A percentile compares a stretch with the other conserved stretches of the same genome.
These are phyloP conservation scores for Epizoanthus rinbou DNA, from an alignment of 92 coral and sea anemone species.

Conservation along the genomic window DNA sequence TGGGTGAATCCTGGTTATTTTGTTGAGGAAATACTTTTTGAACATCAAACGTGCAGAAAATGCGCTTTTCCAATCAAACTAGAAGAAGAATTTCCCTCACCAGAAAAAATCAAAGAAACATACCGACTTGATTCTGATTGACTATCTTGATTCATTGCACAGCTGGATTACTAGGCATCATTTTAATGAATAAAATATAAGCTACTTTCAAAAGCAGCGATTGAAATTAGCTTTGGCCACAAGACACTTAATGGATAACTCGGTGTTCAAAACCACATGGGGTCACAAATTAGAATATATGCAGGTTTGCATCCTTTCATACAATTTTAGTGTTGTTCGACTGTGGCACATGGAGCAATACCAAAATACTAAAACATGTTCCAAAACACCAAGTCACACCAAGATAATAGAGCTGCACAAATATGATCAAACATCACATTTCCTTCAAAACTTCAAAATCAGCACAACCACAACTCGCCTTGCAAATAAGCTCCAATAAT, in stretches of 20 bases:
- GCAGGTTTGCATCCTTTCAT: constrained; percentile 8
- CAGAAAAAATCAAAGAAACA: too few relatives aligned
- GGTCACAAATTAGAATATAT: constrained; percentile 1
- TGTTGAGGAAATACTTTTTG: too few relatives aligned
- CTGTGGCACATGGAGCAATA: too few relatives aligned
- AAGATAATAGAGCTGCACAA: constrained; percentile 4
- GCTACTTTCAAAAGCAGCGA: neutral
- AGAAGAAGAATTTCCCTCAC: too few relatives aligned
- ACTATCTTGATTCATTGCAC: too few relatives aligned
- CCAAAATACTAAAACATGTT: too few relatives aligned
- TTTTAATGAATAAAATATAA: constrained; percentile 9
- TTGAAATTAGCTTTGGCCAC: neutral
- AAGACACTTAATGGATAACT: neutral
- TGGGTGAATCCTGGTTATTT: too few relatives aligned
- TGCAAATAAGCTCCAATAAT: constrained; percentile 4
- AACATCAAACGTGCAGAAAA: too few relatives aligned
- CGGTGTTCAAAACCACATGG: constrained; percentile 11
- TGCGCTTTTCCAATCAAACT: too few relatives aligned
- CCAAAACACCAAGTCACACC: neutral
- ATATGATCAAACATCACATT: constrained; percentile 2
- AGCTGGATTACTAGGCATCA: neutral
- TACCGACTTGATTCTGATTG: too few relatives aligned
- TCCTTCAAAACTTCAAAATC: neutral
- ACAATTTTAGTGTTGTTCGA: neutral
- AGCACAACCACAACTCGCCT: constrained; percentile 9